phyloP scores from a whole-genome alignment of 2,888 invertebrate genomes.

The Cheilosia vulpina region DNA sequence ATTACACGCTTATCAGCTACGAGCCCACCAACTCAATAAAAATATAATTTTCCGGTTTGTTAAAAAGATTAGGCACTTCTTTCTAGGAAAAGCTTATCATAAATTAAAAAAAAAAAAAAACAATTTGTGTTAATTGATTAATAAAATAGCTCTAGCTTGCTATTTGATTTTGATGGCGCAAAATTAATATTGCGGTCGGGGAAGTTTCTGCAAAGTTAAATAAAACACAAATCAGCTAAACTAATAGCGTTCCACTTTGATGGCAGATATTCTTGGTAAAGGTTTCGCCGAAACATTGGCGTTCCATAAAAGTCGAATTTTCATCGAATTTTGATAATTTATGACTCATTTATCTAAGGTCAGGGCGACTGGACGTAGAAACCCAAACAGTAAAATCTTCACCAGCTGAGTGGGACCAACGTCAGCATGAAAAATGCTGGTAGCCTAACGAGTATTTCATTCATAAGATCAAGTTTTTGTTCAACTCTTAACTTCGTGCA shows the following conservation, averaged over 20 bases:
- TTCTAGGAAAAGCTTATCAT: background rate
- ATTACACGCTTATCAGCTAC: background rate
- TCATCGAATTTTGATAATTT: background rate
- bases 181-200: background rate
- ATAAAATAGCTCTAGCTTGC: background rate
- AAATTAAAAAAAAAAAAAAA: no score
- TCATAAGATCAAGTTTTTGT: background rate
- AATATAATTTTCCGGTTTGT: constrained; percentile 1
- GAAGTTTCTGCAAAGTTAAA: background rate
- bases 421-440: background rate
- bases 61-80: background rate
- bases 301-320: no score
- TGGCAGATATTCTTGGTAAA: background rate
- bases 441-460: background rate
- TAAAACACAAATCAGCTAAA: background rate
- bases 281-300: background rate
- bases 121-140: background rate
- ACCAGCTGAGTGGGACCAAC: background rate
- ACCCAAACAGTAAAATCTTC: background rate
- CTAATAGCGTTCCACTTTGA: background rate
- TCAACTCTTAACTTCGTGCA: background rate
- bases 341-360: background rate
- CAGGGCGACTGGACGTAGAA: background rate
- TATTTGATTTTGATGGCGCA: background rate
- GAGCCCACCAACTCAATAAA: background rate